Conservation (phyloP, 2,888 invertebrate species). For the Polyommatus icarus region DNA sequence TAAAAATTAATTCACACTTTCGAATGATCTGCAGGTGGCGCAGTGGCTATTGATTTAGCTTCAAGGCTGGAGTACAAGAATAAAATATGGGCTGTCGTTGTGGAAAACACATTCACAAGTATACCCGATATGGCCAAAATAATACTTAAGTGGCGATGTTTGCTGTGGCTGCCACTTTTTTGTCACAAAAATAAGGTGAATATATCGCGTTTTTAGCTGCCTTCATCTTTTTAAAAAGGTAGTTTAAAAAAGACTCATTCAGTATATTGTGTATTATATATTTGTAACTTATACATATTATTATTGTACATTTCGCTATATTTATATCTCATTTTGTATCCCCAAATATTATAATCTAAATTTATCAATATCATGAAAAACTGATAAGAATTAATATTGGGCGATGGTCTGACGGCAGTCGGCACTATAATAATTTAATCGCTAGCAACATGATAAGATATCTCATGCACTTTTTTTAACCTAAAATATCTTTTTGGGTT, state of each 20-base stretch:
- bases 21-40: conserved; percentile 84
- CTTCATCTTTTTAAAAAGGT: no score
- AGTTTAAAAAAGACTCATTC: no score
- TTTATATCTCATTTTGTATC: no score
- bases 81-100: conserved; percentile 91
- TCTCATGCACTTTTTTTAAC: neutral
- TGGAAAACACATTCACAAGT: conserved; percentile 97
- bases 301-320: no score
- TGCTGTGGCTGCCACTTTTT: conserved; percentile 89
- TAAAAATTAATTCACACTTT: neutral
- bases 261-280: no score
- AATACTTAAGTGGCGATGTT: conserved; percentile 86
- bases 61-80: conserved; percentile 87
- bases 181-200: conserved; percentile 95
- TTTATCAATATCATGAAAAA: neutral
- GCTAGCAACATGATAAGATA: neutral
- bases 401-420: neutral
- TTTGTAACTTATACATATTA: no score
- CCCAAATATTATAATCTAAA: no score
- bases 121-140: conserved; percentile 95
- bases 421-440: neutral
- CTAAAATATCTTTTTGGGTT: neutral
- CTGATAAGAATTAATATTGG: neutral
- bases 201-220: neutral
- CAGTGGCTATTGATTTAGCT: conserved; percentile 93